Base-by-base conservation (phyloP, 2,113 vertebrate genomes). In the Clarias magur region DNA sequence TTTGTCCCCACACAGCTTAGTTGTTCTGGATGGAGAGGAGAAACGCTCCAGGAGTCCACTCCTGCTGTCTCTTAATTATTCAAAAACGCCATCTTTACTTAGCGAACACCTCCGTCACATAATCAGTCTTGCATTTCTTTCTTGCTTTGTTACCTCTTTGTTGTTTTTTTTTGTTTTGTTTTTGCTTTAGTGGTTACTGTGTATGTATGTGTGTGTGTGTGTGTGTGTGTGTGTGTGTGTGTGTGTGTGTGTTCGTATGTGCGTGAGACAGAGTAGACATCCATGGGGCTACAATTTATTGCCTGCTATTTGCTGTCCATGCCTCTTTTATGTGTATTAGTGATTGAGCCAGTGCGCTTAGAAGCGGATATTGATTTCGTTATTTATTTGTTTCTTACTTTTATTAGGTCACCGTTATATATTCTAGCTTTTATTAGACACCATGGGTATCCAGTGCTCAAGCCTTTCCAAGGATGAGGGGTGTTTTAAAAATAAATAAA, bases 281-380 rank as follows among this genome's bases (percentile, higher is more conserved):
- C 60, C 62, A 15, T 25, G 23, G 54, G 62, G 27, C 63, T 63
- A 23, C 62, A 82, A 42, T 89, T 83, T 83, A 87, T 87, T 57
- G 72, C 72, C 67, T 83, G 80, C 63, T 88, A n/a, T 76, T 89
- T 86, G 82, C 80, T n/a, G 53, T 80, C 84, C 86, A 57, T 67
- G 68, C 54, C 25, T 59, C 70, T 65, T 82, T 83, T 67, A 86
- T 84, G 65, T 83, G 76, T 78, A 83, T 76, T 70, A 63, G 73
- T 16, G 82, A 80, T 84, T 53, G 83, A 86, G 81, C 30, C 62
- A 48, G 48, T 78, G 65, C 68, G 85, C 70, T 86, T 54, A 72
- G 85, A 72, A 84, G 42, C 25, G 7, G 65, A 85, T 79, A 79
- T 85, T 72, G 70, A 87, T 72, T 76, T 30, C 42, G 34, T 73